Evolutionary conservation across 2,888 invertebrate species (phyloP).

Genomic region (Liposcelis brunnea): DNA sequence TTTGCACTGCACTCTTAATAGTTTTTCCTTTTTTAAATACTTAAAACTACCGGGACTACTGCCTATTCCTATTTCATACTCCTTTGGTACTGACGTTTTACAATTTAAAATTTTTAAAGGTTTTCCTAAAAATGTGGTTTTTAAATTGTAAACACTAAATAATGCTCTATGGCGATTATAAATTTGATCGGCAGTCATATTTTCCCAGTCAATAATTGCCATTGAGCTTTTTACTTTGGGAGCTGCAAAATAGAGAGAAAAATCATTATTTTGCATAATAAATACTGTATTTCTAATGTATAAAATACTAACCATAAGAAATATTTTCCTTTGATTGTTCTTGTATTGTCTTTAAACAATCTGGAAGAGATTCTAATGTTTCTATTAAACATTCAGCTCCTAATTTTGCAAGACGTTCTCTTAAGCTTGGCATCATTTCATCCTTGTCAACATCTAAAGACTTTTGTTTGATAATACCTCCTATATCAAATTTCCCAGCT

Average conservation of each 20-base stretch:
- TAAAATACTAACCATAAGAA: conserved; percentile 57
- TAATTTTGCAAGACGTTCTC: conserved; percentile 40
- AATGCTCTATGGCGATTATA: conserved; percentile 57
- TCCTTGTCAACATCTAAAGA: conserved; percentile 22
- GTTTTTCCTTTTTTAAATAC: no score
- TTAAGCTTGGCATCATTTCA: conserved; percentile 46
- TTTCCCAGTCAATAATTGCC: conserved; percentile 46
- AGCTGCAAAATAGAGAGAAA: conserved; percentile 35
- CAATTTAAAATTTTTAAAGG: neutral
- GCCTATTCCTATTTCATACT: no score
- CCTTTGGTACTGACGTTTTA: neutral
- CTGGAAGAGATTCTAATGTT: conserved; percentile 40
- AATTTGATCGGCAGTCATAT: conserved; percentile 41
- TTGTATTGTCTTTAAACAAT: conserved; percentile 35
- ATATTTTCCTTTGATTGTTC: conserved; percentile 42
- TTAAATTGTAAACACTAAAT: conserved; percentile 41
- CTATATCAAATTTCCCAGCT: conserved; percentile 66
- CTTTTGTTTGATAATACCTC: conserved; percentile 30
- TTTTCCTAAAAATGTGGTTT: conserved; percentile 26
- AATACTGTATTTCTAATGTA: no score
- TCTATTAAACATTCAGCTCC: conserved; percentile 51
- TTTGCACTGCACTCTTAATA: no score
- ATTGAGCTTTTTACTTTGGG: conserved; percentile 48
- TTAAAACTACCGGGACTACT: no score
- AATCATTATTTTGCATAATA: no score